Evolutionary conservation across 30 jellyfish, hydroid and myxozoan species (phyloP).

Genomic region (Pelagia noctiluca): DNA sequence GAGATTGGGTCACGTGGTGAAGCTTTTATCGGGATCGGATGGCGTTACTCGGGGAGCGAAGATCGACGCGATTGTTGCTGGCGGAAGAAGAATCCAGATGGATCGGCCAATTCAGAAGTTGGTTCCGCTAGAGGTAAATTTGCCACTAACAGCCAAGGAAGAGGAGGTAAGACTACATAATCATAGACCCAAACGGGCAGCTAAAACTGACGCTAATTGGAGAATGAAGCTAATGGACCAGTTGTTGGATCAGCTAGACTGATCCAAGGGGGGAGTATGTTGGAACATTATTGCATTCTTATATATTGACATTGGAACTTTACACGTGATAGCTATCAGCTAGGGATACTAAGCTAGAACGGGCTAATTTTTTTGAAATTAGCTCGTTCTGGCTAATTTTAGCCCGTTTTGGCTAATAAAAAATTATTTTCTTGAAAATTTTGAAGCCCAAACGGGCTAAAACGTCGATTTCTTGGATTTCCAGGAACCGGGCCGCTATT

Average conservation of each 20-base stretch:
- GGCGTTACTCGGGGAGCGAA: not conserved
- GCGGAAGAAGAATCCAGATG: not conserved
- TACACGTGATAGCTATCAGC: no score
- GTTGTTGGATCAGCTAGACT: constrained; percentile 6
- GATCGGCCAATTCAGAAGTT: not conserved
- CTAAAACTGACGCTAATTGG: not conserved
- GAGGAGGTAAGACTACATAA: not conserved
- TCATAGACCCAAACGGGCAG: not conserved
- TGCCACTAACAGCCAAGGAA: not conserved
- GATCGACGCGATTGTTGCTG: not conserved
- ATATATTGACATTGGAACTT: no score
- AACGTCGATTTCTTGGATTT: no score
- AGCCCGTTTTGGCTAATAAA: no score
- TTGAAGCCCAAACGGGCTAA: no score
- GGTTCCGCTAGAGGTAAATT: not conserved
- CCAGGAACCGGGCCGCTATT: no score
- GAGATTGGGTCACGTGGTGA: not conserved
- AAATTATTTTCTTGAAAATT: no score
- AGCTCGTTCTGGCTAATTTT: no score
- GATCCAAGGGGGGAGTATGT: constrained; percentile 16
- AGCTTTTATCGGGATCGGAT: not conserved
- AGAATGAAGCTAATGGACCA: constrained; percentile 17
- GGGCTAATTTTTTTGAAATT: no score
- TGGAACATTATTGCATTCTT: no score
- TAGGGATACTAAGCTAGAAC: no score